phyloP scores from a whole-genome alignment of 2,888 invertebrate species.

The Parelbella ahira region DNA sequence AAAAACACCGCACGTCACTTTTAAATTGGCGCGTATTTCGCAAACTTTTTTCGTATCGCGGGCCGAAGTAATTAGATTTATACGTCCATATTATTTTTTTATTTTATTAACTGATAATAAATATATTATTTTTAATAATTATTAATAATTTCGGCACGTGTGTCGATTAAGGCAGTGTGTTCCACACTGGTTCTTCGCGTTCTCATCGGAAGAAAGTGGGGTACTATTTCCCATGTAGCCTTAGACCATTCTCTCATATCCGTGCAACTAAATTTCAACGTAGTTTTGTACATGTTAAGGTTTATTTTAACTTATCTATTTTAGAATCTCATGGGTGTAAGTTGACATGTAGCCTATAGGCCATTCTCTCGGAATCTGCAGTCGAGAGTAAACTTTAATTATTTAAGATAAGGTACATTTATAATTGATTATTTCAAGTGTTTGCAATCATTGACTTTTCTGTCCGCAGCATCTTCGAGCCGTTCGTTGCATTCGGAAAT shows the following conservation, averaged over 20 bases:
- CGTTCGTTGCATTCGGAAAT: conserved; percentile 27
- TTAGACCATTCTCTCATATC: conserved; percentile 24
- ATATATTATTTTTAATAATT: neutral
- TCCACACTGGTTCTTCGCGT: conserved; percentile 31
- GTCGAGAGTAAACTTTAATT: conserved; percentile 12
- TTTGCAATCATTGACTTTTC: conserved; percentile 24
- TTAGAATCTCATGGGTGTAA: conserved; percentile 8
- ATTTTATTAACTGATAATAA: neutral
- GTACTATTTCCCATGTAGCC: conserved; percentile 45
- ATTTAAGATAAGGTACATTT: conserved; percentile 11
- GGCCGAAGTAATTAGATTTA: conserved; percentile 1
- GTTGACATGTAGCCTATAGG: conserved; percentile 11
- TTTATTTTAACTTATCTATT: conserved; percentile 5
- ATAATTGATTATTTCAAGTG: conserved; percentile 22
- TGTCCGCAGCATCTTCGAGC: conserved; percentile 29
- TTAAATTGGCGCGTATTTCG: conserved; percentile 8
- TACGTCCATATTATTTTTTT: conserved; percentile 15
- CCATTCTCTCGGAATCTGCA: conserved; percentile 13
- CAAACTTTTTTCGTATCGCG: conserved; percentile 5
- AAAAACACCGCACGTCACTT: conserved; percentile 23
- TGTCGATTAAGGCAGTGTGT: conserved; percentile 19
- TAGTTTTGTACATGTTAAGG: neutral
- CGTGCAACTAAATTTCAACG: conserved; percentile 2
- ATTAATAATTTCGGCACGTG: conserved; percentile 9
- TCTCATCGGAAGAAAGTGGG: conserved; percentile 53